Evolutionary conservation across 2,797 vertebrate genomes (phyloP).

Genomic region (Kryptopterus vitreolus): DNA sequence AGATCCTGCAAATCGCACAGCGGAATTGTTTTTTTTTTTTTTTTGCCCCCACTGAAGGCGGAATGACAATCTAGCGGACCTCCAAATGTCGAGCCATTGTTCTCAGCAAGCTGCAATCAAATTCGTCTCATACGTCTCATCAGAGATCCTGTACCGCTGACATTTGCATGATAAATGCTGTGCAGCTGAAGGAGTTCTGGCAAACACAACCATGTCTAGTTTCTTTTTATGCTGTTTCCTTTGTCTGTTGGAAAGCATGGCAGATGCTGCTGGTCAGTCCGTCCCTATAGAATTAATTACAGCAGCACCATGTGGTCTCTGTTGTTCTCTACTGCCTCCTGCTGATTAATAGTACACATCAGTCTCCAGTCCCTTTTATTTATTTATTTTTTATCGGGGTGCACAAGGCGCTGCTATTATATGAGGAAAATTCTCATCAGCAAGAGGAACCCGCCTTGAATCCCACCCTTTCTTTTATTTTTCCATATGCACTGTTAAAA

Average conservation of each 20-base stretch:
- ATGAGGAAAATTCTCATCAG: background rate
- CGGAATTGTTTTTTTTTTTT: background rate
- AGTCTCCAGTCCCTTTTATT: background rate
- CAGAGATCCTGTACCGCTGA: background rate
- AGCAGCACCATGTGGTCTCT: slow-evolving; percentile 11
- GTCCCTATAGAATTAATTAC: slow-evolving; percentile 35
- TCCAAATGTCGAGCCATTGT: slow-evolving; percentile 8
- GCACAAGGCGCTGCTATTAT: background rate
- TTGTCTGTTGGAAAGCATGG: slow-evolving; percentile 37
- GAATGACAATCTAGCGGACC: background rate
- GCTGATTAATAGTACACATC: slow-evolving; percentile 15
- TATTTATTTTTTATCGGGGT: too few relatives aligned
- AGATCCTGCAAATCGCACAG: background rate
- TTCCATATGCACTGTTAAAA: background rate
- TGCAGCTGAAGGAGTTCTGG: slow-evolving; percentile 27
- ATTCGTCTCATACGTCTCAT: background rate
- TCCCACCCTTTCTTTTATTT: background rate
- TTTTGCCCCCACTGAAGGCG: background rate
- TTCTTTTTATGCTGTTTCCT: slow-evolving; percentile 14
- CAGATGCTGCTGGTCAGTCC: slow-evolving; percentile 36
- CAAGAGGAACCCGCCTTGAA: background rate
- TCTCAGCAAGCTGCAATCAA: background rate
- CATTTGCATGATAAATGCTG: slow-evolving; percentile 34
- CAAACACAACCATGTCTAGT: background rate
- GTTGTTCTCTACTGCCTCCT: slow-evolving; percentile 35